These are phyloP conservation scores for Numida meleagris DNA, from an alignment of 2,113 vertebrate genomes.

Conservation along the genomic window DNA sequence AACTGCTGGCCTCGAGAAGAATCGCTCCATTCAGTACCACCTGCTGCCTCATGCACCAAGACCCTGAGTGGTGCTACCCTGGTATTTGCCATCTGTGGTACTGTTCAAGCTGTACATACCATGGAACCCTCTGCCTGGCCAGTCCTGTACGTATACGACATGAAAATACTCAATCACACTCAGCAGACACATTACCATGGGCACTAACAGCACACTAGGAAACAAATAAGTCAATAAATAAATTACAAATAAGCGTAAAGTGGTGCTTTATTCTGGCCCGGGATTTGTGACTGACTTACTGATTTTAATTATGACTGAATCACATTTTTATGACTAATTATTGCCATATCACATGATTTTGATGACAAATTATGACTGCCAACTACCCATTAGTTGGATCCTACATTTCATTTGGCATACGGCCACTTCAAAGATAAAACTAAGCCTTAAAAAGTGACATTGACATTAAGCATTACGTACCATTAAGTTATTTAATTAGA, in stretches of 20 bases:
- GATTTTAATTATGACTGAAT: neutral
- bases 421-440: neutral
- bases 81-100: neutral
- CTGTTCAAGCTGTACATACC: neutral
- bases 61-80: neutral
- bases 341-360: neutral
- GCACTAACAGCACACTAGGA: neutral
- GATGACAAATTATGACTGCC: neutral
- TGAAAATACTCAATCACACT: neutral
- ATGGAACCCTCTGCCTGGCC: rapidly evolving
- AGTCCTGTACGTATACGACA: neutral
- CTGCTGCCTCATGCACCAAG: neutral
- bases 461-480: neutral
- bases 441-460: neutral
- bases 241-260: neutral
- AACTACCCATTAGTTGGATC: neutral
- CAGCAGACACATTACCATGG: neutral
- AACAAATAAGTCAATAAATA: neutral
- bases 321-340: neutral
- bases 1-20: neutral
- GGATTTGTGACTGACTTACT: neutral
- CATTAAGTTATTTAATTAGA: neutral
- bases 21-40: neutral
- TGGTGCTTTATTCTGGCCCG: neutral
- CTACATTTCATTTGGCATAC: neutral